Conservation (phyloP, 2,888 invertebrate genomes). For the Argynnis bischoffii region DNA sequence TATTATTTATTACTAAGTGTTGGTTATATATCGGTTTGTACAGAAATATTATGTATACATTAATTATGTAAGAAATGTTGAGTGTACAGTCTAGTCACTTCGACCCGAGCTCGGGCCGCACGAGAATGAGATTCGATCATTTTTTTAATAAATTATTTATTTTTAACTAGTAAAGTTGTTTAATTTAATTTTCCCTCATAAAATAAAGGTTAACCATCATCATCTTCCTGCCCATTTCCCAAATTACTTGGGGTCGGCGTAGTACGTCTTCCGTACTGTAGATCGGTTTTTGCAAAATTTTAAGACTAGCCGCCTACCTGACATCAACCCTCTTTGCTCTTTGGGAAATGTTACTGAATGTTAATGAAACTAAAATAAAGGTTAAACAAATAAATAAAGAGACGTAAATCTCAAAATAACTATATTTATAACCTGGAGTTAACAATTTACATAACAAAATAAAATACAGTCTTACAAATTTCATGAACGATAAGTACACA, state of each 20-base stretch:
- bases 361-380: too few relatives aligned
- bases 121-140: slow-evolving; percentile 68
- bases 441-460: slow-evolving; percentile 80
- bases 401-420: slow-evolving; percentile 71
- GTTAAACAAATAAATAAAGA: slow-evolving; percentile 41
- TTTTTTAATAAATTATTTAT: slow-evolving; percentile 77
- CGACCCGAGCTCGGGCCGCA: slow-evolving; percentile 77
- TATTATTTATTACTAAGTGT: slow-evolving; percentile 70
- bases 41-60: slow-evolving; percentile 77
- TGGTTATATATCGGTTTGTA: slow-evolving; percentile 73
- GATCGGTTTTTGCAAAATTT: too few relatives aligned
- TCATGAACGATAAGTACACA: slow-evolving; percentile 78
- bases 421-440: slow-evolving; percentile 79
- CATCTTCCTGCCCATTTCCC: too few relatives aligned
- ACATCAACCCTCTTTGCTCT: too few relatives aligned
- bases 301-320: too few relatives aligned
- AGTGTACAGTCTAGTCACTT: slow-evolving; percentile 81
- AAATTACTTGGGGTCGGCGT: too few relatives aligned
- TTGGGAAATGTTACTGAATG: too few relatives aligned
- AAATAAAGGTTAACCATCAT: background rate
- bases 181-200: slow-evolving; percentile 13
- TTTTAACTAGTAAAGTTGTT: slow-evolving; percentile 62
- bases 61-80: slow-evolving; percentile 71
- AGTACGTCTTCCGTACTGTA: too few relatives aligned
- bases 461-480: slow-evolving; percentile 82